Base-by-base conservation (phyloP, 1,140 invertebrate genomes). In the Cotesia typhae region DNA sequence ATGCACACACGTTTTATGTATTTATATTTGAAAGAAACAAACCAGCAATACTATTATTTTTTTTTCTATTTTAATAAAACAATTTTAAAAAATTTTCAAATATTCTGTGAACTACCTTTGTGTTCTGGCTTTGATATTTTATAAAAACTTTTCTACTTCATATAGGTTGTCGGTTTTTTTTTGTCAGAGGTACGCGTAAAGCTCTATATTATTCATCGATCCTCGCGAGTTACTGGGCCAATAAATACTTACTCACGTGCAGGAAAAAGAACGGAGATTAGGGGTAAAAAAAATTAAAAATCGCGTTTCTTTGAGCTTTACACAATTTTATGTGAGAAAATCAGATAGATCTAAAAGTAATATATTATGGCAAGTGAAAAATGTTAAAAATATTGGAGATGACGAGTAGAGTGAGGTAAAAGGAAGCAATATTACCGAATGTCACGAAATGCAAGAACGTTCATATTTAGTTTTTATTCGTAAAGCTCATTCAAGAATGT, bases 401-500 rank as follows among this genome's bases (percentile, higher is more conserved):
- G 74, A 79, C 79, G 79, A 57, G 75, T 28, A 73, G 70, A 74
- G 76, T 67, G 72, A 37, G 36, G 66, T 36, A 51, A 51, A 38
- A 41, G 71, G 4, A 77, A 74, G 76, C 75, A 77, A 85, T 85
- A 85, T 86, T 84, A 82, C 79, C 72, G 74, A 79, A 83, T 83
- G 81, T 80, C 78, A 80, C 80, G 75, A 77, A 77, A 79, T 78
- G 59, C 20, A 73, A 76, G 76, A 81, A 78, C 77, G 78, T 81
- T 78, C 79, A 77, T 74, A 78, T 82, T 52, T 57, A 47, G 53
- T 61, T 52, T 28, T 28, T 28, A 28, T 28, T 66, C 36, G 17
- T 20, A 52, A 51, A 52, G 53, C 61, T 57, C 12, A 72, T 64
- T 57, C 61, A n/a, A 55, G 63, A 66, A 64, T 66, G 65, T 72